Evolutionary conservation across 2,888 invertebrate species (phyloP), one percentile per base, ranked within the genome.

Genomic region (Catocala fraxini): DNA sequence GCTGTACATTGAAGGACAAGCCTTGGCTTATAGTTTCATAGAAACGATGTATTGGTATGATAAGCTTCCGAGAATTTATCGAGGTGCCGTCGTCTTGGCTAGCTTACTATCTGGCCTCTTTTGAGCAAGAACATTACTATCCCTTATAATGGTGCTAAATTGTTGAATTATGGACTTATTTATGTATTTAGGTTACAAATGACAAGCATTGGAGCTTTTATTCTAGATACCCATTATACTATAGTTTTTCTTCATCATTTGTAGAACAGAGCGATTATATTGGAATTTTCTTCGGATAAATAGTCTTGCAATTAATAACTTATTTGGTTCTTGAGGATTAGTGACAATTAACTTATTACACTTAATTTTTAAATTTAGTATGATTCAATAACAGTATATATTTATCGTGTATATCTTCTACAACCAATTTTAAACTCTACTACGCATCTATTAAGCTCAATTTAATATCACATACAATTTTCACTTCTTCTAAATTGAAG

Each of bases 121-220:
- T 80, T 73, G 60, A 67, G 62, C 68, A 73, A 62, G 70, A 67
- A 69, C 70, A 76, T 86, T 81, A 84, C 68, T 55, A 58, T 59
- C 59, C 56, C 6, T 73, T 64, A 69, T 86, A 85, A 87, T 82
- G 80, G 76, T 65, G 66, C 75, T 84, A 84, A 86, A 87, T 85
- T 76, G 82, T 76, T 76, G 77, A 74, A 79, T 80, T 81, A 84
- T 76, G 75, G 80, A 72, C 70, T 81, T 68, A 57, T 76, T 73
- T 79, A 83, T 80, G 75, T 73, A 88, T 83, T 78, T 62, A 83
- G 80, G 70, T 68, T 65, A 78, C 75, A 68, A 79, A 71, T 71
- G 67, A 76, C 72, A 68, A 65, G 67, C 59, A 45, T 59, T 55
- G 39, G 48, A 56, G 61, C 47, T 53, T 49, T 34, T 49, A 65